Evolutionary conservation across 1,140 invertebrate species (phyloP), one percentile per base, ranked within the genome.

Genomic region (Daktulosphaira vitifoliae): DNA sequence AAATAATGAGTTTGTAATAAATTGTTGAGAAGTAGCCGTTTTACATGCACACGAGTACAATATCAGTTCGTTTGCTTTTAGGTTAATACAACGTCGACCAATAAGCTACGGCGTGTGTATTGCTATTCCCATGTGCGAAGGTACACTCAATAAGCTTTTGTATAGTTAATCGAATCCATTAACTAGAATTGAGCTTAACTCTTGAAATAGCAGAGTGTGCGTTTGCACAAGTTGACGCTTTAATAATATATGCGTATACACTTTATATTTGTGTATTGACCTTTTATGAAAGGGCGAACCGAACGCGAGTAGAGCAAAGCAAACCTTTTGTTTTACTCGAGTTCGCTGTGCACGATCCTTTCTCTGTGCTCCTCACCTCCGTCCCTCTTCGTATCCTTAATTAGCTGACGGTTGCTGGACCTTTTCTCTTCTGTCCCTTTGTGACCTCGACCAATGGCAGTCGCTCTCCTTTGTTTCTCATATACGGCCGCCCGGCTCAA

Each of bases 251-350:
- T 33, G 29, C 29, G 11, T 33, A 11, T 33, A 11, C 11, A 33
- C n/a, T n/a, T 33, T 33, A 33, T 33, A 33, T 11, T 33, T 5
- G 5, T 6, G 5, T 33, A 11, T 33, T 33, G 29, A 33, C 29
- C 29, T 33, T 33, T 33, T 5, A 5, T 11, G 5, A 11, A 11
- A 33, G 29, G 29, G 29, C 29, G 29, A 33, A 5, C 29, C 16
- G 29, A 16, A 18, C 26, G 18, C n/a, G 51, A 29, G 29, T 37
- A 13, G 51, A n/a, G 51, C 2, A 16, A 39, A 20, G 22, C 53
- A 11, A 22, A 20, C 23, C 53, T 42, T 56, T 56, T 56, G 53
- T 56, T 56, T 56, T 56, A 56, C 29, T 13, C 48, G 48, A 11
- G 20, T 15, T 16, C 18, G 20, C 48, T 37, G 13, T 5, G 33